Evolutionary conservation across 2,797 vertebrate species (phyloP).

Genomic region (Danio jaintianensis): DNA sequence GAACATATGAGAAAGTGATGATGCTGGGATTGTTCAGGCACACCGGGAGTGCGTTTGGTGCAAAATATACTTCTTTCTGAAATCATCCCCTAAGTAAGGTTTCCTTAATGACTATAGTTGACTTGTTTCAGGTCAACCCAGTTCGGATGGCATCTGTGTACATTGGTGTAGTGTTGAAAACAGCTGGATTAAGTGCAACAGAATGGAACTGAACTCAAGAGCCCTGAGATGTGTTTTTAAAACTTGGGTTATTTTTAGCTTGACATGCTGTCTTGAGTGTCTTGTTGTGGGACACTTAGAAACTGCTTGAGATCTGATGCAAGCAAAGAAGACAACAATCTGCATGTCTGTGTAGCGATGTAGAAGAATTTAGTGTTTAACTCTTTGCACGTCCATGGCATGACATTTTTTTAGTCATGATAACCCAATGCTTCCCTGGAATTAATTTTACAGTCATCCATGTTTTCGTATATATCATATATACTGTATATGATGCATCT

Average conservation of each 20-base stretch:
- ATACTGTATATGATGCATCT: too few species aligned
- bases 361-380: neutral
- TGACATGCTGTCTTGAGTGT: constrained; percentile 8
- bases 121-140: neutral
- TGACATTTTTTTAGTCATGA: too few species aligned
- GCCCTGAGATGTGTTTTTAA: neutral
- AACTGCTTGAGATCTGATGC: neutral
- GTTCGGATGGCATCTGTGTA: neutral
- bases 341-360: neutral
- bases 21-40: constrained; percentile 23
- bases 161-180: neutral
- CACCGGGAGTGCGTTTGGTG: neutral
- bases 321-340: neutral
- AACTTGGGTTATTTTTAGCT: constrained; percentile 14
- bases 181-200: neutral
- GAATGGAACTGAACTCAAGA: constrained; percentile 2
- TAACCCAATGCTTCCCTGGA: too few species aligned
- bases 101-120: neutral
- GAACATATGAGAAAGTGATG: constrained; percentile 50
- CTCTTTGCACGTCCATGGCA: too few species aligned
- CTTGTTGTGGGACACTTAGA: constrained; percentile 7
- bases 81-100: neutral
- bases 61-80: neutral
- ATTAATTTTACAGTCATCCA: too few species aligned
- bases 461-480: too few species aligned